Evolutionary conservation across 2,888 invertebrate genomes (phyloP), one percentile per base, ranked within the genome.

Genomic region (Troilus luridus): DNA sequence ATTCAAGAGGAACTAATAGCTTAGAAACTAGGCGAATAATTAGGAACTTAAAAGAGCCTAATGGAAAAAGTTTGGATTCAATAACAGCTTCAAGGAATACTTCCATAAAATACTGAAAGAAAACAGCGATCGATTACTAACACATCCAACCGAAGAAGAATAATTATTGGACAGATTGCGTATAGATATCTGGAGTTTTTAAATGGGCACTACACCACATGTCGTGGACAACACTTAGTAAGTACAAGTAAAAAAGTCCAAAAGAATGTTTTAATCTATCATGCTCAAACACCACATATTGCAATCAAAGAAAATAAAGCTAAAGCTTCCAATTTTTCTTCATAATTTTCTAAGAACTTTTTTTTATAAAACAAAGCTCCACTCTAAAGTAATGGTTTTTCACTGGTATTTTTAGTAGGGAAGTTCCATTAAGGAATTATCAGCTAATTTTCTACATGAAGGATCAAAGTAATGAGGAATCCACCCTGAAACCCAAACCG

Each of bases 381-480:
- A 27, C 27, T 67, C 14, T 27, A 7, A 14, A 19, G 27, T 41
- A 19, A 41, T 41, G 17, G 19, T 41, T 77, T 72, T 41, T 27
- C 41, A 41, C 27, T 77, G 17, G 14, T 8, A 17, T 77, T 77
- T 77, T 3, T 77, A 17, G 17, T 77, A 41, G 6, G 27, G 72
- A 41, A 77, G 14, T 41, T 77, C 72, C 72, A 77, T 77, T 27
- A 10, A 41, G 41, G 41, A 77, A 77, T 77, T 77, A 77, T 77
- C 72, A 41, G 72, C 41, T 77, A 77, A 77, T 77, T 77, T 77
- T 77, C 72, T 77, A 77, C 72, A 77, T 41, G 72, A 24, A 41
- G 72, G 41, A 77, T 41, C 41, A 77, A 77, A 77, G 72, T 77
- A 77, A 77, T 77, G 72, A 41, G 72, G 41, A 77, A 77, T 77